Evolutionary conservation across 2,888 invertebrate species (phyloP).

Genomic region (Horisme vitalbata): DNA sequence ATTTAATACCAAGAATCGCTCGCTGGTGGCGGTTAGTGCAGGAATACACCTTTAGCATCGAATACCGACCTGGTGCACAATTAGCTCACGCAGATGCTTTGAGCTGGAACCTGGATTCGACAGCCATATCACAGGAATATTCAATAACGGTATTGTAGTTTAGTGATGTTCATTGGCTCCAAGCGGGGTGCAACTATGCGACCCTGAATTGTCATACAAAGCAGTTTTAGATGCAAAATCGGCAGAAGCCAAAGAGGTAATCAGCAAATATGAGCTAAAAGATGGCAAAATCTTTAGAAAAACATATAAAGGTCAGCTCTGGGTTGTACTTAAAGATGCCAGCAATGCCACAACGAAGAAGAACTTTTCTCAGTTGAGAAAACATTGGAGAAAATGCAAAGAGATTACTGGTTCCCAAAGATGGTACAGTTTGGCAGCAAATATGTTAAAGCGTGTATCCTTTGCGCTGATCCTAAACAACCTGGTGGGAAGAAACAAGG

Average conservation of each 20-base stretch:
- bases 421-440: slow-evolving; percentile 49
- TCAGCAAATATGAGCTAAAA: slow-evolving; percentile 6
- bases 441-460: slow-evolving; percentile 9
- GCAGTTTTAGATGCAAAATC: background rate
- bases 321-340: slow-evolving; percentile 11
- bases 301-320: background rate
- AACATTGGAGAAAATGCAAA: slow-evolving; percentile 4
- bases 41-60: background rate
- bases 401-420: slow-evolving; percentile 53
- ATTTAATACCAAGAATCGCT: slow-evolving; percentile 3
- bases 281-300: slow-evolving; percentile 1
- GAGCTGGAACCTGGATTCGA: background rate
- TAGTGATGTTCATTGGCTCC: background rate
- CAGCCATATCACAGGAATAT: background rate
- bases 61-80: background rate
- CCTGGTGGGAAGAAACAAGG: background rate
- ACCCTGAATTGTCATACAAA: background rate
- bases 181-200: background rate
- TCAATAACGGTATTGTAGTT: background rate
- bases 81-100: slow-evolving; percentile 3
- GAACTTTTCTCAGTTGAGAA: slow-evolving; percentile 10
- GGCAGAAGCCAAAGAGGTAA: background rate
- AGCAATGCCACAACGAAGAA: slow-evolving; percentile 1
- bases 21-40: slow-evolving; percentile 2
- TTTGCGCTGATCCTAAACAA: slow-evolving; percentile 8